Base-by-base conservation (phyloP, 1,140 invertebrate species). In the Lucilia sericata region DNA sequence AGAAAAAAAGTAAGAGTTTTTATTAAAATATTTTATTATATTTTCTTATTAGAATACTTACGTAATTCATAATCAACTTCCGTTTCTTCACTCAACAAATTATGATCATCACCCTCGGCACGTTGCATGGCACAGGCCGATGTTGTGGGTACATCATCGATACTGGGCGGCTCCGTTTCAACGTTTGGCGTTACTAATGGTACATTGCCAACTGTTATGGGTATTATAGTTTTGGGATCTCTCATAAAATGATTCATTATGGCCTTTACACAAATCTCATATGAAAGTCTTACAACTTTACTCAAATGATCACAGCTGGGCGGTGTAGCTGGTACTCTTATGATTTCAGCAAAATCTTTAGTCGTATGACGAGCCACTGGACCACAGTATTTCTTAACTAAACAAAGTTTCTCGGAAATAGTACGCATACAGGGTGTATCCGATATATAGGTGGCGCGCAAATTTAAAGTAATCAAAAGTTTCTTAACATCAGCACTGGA, bases 371-470 rank as follows among this genome's bases (percentile, higher is more conserved):
- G 87, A 2, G 84, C 19, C 25, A 90, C 89, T 3, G 86, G 81
- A 10, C 89, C 87, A 42, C 87, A 87, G 30, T 88, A 87, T 12
- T 87, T 87, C 83, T 88, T 90, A 14, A 88, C 85, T 80, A 91
- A 74, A 84, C 88, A 83, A 8, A 89, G 87, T 86, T 89, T 90
- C 80, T 91, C 89, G 12, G 87, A 87, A 12, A 86, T 85, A 36
- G 86, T 87, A 36, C 84, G 92, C 13, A 91, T 88, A 9, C 89
- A 88, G 9, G 95, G 94, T 9, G 91, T 92, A 74, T 93, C 93
- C 17, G 88, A 87, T 10, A 86, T 89, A 83, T 90, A 90, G 8
- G 85, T 88, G 85, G 92, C 92, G 82, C 87, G 83, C 84, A 93
- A 92, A 76, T 88, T 88, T 2, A 94, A 87, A 86, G 86, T 87